These are phyloP conservation scores for Drosophila funebris DNA, from an alignment of 1,140 invertebrate genomes.

Conservation along the genomic window DNA sequence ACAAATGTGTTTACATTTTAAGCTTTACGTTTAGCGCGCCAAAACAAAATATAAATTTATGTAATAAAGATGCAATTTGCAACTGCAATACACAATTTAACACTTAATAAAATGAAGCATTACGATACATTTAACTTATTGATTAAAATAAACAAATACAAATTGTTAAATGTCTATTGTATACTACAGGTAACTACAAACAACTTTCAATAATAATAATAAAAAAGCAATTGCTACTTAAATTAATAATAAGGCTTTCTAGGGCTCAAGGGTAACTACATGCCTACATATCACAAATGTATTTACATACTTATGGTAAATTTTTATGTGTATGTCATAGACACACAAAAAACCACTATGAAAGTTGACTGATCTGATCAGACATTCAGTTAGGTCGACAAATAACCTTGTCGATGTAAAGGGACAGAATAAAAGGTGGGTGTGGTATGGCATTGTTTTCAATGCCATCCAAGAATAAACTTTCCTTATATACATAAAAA, in stretches of 20 bases:
- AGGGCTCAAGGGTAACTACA: background rate
- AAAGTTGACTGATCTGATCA: conserved; percentile 4
- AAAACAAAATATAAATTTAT: conserved; percentile 66
- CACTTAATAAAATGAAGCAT: conserved; percentile 46
- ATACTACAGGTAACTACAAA: conserved; percentile 34
- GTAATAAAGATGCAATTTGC: conserved; percentile 65
- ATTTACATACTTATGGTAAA: background rate
- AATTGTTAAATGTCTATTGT: conserved; percentile 72
- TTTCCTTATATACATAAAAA: background rate
- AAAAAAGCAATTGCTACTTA: conserved; percentile 4
- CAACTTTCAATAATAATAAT: conserved; percentile 28
- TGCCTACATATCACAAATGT: background rate
- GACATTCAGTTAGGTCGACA: conserved; percentile 8
- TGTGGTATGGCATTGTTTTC: conserved; percentile 1
- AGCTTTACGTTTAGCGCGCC: conserved; percentile 79
- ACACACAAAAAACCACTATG: background rate
- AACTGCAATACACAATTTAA: conserved; percentile 55
- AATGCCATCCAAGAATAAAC: background rate
- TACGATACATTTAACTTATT: conserved; percentile 56
- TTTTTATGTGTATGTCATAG: background rate
- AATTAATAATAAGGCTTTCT: background rate
- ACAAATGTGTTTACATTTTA: conserved; percentile 73
- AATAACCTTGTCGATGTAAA: conserved; percentile 1
- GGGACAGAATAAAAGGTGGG: background rate
- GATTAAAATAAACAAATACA: conserved; percentile 36